Evolutionary conservation across 2,113 vertebrate species (phyloP).

Genomic region (Felis chaus): DNA sequence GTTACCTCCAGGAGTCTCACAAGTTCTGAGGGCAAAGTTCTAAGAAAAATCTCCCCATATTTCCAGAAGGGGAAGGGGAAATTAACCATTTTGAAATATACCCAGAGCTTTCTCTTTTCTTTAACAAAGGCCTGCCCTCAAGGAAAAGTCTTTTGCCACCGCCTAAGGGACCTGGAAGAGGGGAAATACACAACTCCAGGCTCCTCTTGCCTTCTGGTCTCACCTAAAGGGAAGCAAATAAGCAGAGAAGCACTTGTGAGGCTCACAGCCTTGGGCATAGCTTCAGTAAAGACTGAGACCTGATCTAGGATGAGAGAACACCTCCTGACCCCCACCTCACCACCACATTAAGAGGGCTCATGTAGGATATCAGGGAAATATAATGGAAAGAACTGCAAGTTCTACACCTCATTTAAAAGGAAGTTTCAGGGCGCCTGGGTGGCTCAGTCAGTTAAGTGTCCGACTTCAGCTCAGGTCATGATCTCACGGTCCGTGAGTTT

Average conservation of each 20-base stretch:
- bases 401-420: neutral
- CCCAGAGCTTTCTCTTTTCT: neutral
- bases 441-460: no score
- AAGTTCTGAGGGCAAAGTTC: neutral
- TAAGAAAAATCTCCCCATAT: neutral
- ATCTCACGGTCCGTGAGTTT: no score
- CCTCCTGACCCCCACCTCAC: no score
- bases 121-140: neutral
- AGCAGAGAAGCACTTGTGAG: neutral
- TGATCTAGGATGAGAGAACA: neutral
- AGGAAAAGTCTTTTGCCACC: neutral
- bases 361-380: neutral
- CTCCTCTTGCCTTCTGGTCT: neutral
- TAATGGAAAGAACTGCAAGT: neutral
- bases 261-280: neutral
- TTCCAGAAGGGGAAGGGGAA: neutral
- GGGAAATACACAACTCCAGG: neutral
- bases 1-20: neutral
- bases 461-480: no score
- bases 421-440: neutral
- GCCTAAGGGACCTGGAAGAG: neutral
- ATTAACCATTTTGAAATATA: neutral
- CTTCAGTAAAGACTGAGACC: neutral
- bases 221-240: neutral
- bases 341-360: neutral